Conservation (phyloP, 2,113 vertebrate genomes). For the Anarrhichthys ocellatus region DNA sequence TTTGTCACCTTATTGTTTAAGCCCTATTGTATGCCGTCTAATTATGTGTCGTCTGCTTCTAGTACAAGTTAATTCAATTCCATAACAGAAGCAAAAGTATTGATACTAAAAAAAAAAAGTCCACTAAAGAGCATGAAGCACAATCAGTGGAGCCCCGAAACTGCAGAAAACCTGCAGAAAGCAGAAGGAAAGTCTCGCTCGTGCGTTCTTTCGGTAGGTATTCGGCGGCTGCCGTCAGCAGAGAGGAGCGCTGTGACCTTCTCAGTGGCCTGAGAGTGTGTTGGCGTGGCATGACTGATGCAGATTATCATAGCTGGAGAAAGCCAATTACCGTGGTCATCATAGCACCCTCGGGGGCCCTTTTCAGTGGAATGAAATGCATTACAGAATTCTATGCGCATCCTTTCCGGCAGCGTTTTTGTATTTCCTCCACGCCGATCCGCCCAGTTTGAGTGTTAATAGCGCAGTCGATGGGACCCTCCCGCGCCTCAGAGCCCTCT, state of each 20-base stretch:
- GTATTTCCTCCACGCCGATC: constrained; percentile 68
- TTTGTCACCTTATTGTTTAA: neutral
- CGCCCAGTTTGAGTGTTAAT: constrained; percentile 74
- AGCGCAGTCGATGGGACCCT: constrained; percentile 74
- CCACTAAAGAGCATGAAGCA: neutral
- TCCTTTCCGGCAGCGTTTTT: constrained; percentile 63
- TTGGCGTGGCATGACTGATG: constrained; percentile 77
- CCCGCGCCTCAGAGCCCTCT: constrained; percentile 64
- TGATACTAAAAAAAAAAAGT: neutral
- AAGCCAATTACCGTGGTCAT: constrained; percentile 82
- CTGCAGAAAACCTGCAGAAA: constrained; percentile 12
- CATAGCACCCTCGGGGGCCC: constrained; percentile 63
- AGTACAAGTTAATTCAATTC: neutral
- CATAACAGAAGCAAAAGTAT: neutral
- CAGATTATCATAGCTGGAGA: constrained; percentile 80
- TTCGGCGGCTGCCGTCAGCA: constrained; percentile 40
- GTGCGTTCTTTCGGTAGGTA: constrained; percentile 20
- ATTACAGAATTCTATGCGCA: constrained; percentile 66
- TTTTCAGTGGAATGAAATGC: constrained; percentile 74
- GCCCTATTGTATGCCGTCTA: no score
- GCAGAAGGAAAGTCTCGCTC: constrained; percentile 5
- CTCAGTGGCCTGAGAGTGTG: constrained; percentile 68
- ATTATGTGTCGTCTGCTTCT: neutral
- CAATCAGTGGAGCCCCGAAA: neutral
- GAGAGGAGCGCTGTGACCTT: constrained; percentile 68